Evolutionary conservation across 2,888 invertebrate genomes (phyloP).

Genomic region (Drosophila fungiperda): DNA sequence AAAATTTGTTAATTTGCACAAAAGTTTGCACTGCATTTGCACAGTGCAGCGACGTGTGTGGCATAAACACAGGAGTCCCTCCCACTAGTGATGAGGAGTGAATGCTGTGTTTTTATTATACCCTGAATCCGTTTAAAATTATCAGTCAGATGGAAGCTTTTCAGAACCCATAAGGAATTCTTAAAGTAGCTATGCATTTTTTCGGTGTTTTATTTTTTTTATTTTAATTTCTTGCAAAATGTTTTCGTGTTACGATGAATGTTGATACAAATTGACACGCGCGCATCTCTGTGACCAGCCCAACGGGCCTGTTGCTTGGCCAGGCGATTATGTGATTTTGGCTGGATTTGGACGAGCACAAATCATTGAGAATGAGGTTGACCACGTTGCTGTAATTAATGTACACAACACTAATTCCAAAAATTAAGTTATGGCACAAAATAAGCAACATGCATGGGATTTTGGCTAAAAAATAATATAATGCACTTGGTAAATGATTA

Average conservation of each 20-base stretch:
- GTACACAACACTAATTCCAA: constrained; percentile 30
- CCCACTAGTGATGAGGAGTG: constrained; percentile 1
- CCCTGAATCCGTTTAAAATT: background rate
- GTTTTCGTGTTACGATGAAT: background rate
- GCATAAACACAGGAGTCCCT: constrained; percentile 54
- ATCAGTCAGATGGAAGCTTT: background rate
- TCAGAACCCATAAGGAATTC: background rate
- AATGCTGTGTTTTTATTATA: background rate
- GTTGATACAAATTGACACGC: background rate
- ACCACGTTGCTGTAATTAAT: constrained; percentile 57
- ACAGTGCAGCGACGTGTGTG: constrained; percentile 62
- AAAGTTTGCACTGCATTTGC: constrained; percentile 75
- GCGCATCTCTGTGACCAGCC: constrained; percentile 6
- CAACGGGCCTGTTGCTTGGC: constrained; percentile 20
- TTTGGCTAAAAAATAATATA: background rate
- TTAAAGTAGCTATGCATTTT: background rate
- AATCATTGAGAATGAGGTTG: background rate
- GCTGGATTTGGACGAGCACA: constrained; percentile 3
- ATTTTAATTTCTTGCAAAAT: background rate
- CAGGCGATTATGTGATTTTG: constrained; percentile 47
- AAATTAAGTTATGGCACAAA: constrained; percentile 24
- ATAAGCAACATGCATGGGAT: background rate
- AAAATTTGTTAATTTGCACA: constrained; percentile 79
- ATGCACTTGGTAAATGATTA: background rate
- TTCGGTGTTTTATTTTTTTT: background rate